These are phyloP conservation scores for Hypsibius dujardini DNA, from an alignment of 1,140 invertebrate species.

Conservation along the genomic window DNA sequence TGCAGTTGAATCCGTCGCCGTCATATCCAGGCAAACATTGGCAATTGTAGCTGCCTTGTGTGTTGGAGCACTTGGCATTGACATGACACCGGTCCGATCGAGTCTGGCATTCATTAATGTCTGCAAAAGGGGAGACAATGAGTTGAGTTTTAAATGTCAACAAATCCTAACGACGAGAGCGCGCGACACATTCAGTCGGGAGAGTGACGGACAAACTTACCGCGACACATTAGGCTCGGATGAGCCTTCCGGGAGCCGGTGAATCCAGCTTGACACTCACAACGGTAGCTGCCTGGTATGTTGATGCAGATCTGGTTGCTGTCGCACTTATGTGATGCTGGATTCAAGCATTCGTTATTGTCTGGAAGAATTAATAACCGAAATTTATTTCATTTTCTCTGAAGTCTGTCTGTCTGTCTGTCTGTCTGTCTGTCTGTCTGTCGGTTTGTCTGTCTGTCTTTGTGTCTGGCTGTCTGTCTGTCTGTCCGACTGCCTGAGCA, in stretches of 20 bases:
- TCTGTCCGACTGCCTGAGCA: too few relatives aligned
- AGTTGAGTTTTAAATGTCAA: background rate
- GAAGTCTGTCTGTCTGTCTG: too few relatives aligned
- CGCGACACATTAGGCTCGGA: too few relatives aligned
- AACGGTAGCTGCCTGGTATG: slow-evolving; percentile 54
- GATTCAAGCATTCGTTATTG: slow-evolving; percentile 63
- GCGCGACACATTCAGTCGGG: slow-evolving; percentile 54
- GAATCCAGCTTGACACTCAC: too few relatives aligned
- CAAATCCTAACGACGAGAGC: slow-evolving; percentile 20
- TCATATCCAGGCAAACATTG: slow-evolving; percentile 57
- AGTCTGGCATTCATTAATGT: slow-evolving; percentile 55
- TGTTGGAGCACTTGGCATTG: slow-evolving; percentile 64
- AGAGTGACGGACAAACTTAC: too few relatives aligned
- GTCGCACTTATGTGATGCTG: too few relatives aligned
- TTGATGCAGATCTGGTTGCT: slow-evolving; percentile 65
- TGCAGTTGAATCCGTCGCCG: slow-evolving; percentile 60
- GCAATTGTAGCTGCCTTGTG: slow-evolving; percentile 63
- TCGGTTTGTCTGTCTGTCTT: too few relatives aligned
- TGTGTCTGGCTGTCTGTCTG: too few relatives aligned
- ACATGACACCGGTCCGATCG: slow-evolving; percentile 48
- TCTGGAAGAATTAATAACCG: slow-evolving; percentile 46
- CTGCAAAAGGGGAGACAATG: slow-evolving; percentile 34
- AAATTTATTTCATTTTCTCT: too few relatives aligned
- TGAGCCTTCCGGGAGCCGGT: too few relatives aligned
- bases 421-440: too few relatives aligned